These are phyloP conservation scores for Triplophysa bombifrons DNA, from an alignment of 2,797 vertebrate genomes.

Conservation along the genomic window DNA sequence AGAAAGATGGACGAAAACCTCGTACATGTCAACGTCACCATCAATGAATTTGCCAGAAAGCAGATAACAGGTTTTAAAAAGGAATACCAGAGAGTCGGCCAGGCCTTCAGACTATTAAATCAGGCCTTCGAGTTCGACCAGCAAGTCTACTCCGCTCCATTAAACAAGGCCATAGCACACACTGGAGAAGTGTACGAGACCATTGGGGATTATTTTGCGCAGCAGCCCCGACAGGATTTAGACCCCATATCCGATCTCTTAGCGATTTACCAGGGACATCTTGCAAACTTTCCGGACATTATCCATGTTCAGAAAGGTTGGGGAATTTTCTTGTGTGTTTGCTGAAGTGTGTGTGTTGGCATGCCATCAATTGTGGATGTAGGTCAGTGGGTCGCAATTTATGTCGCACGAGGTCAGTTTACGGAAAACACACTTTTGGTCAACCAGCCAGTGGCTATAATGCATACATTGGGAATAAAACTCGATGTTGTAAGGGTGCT, in stretches of 20 bases:
- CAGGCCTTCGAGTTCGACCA: conserved; percentile 96
- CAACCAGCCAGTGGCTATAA: not conserved
- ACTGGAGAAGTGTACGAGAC: conserved; percentile 90
- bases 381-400: conserved; percentile 42
- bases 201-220: conserved; percentile 93
- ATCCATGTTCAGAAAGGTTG: conserved; percentile 98
- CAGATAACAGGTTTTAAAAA: conserved; percentile 94
- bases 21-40: conserved; percentile 86
- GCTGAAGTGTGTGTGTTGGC: not conserved
- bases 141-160: conserved; percentile 84
- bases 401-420: conserved; percentile 3
- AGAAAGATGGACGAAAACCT: conserved; percentile 95
- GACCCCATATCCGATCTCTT: conserved; percentile 93
- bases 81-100: conserved; percentile 95
- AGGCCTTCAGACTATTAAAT: conserved; percentile 87
- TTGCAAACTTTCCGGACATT: conserved; percentile 97
- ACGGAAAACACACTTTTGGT: not conserved
- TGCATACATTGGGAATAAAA: not conserved
- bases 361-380: conserved; percentile 29
- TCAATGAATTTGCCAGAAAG: conserved; percentile 90
- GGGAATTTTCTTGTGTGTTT: conserved; percentile 43
- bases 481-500: not conserved
- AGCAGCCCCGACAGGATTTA: conserved; percentile 94
- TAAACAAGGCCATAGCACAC: conserved; percentile 92
- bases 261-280: conserved; percentile 93